Percentiles rank a stretch among this genome's conserved stretches.
These are phyloP conservation scores for Rhodophaea formosa DNA, from an alignment of 2,888 invertebrate genomes.

Conservation along the genomic window DNA sequence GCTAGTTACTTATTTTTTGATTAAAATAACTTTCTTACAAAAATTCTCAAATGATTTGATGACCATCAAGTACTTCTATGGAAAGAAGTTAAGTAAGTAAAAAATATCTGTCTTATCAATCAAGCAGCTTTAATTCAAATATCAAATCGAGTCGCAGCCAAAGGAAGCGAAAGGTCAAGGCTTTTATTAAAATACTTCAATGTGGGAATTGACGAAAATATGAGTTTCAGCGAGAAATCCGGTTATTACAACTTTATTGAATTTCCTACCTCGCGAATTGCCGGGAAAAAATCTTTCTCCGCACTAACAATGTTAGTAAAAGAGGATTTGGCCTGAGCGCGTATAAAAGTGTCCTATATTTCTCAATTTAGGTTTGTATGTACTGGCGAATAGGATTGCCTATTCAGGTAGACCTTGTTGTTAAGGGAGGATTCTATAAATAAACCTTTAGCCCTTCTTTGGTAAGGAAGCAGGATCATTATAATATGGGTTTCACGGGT, in stretches of 20 bases:
- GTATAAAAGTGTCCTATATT: constrained; percentile 19
- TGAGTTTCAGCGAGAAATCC: constrained; percentile 54
- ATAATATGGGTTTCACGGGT: too few species aligned
- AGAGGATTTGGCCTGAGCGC: constrained; percentile 31
- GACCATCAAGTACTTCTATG: too few species aligned
- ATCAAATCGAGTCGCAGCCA: neutral
- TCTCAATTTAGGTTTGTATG: constrained; percentile 1
- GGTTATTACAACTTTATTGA: constrained; percentile 71
- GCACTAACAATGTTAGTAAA: constrained; percentile 46
- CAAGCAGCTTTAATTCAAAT: neutral
- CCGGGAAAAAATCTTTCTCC: constrained; percentile 46
- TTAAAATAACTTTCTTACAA: too few species aligned
- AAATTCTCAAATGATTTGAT: too few species aligned
- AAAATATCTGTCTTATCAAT: neutral
- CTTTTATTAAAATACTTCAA: constrained; percentile 50
- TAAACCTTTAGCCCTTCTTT: too few species aligned
- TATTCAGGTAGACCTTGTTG: neutral
- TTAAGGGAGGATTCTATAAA: neutral
- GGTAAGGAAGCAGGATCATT: too few species aligned
- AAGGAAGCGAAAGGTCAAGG: constrained; percentile 32
- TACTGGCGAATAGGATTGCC: neutral
- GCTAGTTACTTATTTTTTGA: too few species aligned
- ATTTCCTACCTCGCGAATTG: constrained; percentile 54
- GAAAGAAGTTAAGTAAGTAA: too few species aligned
- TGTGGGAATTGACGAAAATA: constrained; percentile 55